Percentiles rank a stretch among this genome's conserved stretches.
phyloP scores from a whole-genome alignment of 1,140 invertebrate species.

The Philopotamus ludificatus region DNA sequence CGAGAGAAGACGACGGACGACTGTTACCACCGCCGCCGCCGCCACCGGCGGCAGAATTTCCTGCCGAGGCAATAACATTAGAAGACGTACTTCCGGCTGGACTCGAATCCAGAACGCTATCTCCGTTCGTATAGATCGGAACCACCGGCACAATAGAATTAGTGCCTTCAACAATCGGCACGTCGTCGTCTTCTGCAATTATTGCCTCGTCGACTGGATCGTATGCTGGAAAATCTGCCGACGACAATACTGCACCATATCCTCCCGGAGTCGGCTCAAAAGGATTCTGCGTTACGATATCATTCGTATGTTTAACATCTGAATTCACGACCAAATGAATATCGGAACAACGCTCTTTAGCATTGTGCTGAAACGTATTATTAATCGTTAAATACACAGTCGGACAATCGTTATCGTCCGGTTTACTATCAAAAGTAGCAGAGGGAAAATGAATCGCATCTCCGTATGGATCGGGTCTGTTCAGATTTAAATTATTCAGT shows the following conservation, averaged over 20 bases:
- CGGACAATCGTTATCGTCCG: constrained; percentile 25
- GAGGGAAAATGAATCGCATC: constrained; percentile 22
- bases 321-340: constrained; percentile 35
- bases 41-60: neutral
- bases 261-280: neutral
- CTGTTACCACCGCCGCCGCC: neutral
- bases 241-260: neutral
- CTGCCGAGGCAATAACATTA: too few relatives aligned
- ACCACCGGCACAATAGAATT: constrained; percentile 18
- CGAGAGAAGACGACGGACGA: too few relatives aligned
- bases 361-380: constrained; percentile 28
- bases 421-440: neutral
- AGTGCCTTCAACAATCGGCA: constrained; percentile 22
- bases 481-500: constrained; percentile 3
- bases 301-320: constrained; percentile 29
- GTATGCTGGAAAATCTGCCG: constrained; percentile 4
- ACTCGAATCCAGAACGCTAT: neutral
- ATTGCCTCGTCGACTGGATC: constrained; percentile 15
- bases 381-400: constrained; percentile 34
- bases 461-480: constrained; percentile 4
- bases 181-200: constrained; percentile 1
- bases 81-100: neutral
- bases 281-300: constrained; percentile 2
- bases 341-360: constrained; percentile 34
- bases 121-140: neutral